A percentile compares a stretch with the other conserved stretches of the same genome.
phyloP scores from a whole-genome alignment of 2,888 invertebrate genomes.

The Embidobia sp. region DNA sequence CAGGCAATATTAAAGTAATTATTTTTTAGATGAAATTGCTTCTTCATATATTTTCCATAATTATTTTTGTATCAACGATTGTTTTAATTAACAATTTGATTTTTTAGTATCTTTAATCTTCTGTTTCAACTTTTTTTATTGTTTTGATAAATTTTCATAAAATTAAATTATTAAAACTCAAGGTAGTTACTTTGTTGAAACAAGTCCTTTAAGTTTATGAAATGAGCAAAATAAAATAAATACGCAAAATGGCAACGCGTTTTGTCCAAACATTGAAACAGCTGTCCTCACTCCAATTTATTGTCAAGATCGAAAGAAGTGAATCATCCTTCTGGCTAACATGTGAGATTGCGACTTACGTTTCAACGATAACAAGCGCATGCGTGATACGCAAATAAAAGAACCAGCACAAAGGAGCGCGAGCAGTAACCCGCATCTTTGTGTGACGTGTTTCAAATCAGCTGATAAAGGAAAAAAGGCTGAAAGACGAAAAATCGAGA shows the following conservation, averaged over 20 bases:
- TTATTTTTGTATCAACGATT: too few species aligned
- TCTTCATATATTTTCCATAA: too few species aligned
- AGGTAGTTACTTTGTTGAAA: too few species aligned
- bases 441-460: slow-evolving; percentile 25
- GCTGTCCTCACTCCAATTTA: slow-evolving; percentile 45
- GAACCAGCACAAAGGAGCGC: slow-evolving; percentile 35
- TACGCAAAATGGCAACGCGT: too few species aligned
- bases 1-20: too few species aligned
- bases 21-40: too few species aligned
- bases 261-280: slow-evolving; percentile 20
- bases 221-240: neutral
- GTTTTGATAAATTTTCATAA: too few species aligned
- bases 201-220: neutral
- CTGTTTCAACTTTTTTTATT: too few species aligned
- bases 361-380: slow-evolving; percentile 31
- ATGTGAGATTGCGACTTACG: neutral
- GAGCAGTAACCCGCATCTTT: slow-evolving; percentile 50
- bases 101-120: too few species aligned
- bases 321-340: slow-evolving; percentile 31
- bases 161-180: too few species aligned
- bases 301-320: slow-evolving; percentile 35
- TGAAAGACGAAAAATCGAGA: neutral
- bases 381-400: slow-evolving; percentile 13
- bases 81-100: too few species aligned
- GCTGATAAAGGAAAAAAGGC: slow-evolving; percentile 33